Base-by-base conservation (phyloP, 2,797 vertebrate genomes). In the Diplodus puntazzo region DNA sequence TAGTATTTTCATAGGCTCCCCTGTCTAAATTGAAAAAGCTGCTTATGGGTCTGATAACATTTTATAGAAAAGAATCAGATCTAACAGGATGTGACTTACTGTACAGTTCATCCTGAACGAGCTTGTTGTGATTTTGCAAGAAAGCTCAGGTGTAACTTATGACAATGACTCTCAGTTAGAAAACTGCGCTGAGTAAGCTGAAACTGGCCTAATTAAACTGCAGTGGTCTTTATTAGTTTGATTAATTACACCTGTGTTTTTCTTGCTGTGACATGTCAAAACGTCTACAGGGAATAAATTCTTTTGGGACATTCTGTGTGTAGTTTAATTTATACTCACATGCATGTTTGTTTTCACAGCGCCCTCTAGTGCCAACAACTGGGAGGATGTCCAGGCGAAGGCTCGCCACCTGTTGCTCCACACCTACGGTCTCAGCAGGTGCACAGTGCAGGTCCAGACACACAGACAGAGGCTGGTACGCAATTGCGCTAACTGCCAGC, bases 381-480 rank as follows among this genome's bases (percentile, higher is more conserved):
- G 98, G 98, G 98, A 99, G 64, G 97, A 98, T 0, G 96, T 98
- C 73, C 98, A 99, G 90, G 92, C 92, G 4, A 97, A 96, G 91
- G 97, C 96, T 20, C 95, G 95, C n/a, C 96, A 97, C 50, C 90
- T 99, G 83, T 88, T 99, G 87, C 89, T 97, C 79, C 96, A 94
- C 91, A 97, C 97, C 0, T 96, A 98, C 23, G 96, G 97, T 45
- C 92, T 99, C 89, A 96, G 93, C 79, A 96, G 95, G 75, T 99
- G 98, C 88, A 98, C 97, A 6, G 94, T 99, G 69, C 97, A 99
- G 94, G 94, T 99, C 75, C 97, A 98, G 95, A 97, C 96, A 25
- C 96, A 96, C 92, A 92, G 96, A 86, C 95, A 93, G 84, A 95
- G 96, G 81, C 87, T 59, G 3, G 89, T 80, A 76, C 95, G 93